phyloP scores from a whole-genome alignment of 2,888 invertebrate genomes.

The Dione vanillae region DNA sequence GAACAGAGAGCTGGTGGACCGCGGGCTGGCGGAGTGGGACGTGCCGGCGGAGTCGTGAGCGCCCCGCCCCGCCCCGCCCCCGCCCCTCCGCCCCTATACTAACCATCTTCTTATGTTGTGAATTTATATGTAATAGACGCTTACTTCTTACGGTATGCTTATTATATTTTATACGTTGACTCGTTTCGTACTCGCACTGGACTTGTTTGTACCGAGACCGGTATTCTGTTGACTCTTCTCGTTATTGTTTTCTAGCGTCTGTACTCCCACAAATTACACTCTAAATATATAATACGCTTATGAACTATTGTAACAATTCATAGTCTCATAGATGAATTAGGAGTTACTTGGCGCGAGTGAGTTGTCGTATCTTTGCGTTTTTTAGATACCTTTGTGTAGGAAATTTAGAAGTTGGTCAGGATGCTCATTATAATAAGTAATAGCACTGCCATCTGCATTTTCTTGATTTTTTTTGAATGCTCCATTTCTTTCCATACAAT shows the following conservation, averaged over 20 bases:
- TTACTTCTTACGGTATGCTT: conserved; percentile 44
- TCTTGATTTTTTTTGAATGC: conserved; percentile 35
- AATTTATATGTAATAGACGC: conserved; percentile 45
- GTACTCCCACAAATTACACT: conserved; percentile 61
- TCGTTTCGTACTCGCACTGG: conserved; percentile 46
- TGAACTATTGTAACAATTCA: conserved; percentile 52
- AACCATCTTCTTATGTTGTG: conserved; percentile 49
- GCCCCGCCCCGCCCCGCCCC: conserved; percentile 34
- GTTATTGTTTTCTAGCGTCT: conserved; percentile 6
- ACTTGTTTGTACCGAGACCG: conserved; percentile 22
- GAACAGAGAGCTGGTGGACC: conserved; percentile 93
- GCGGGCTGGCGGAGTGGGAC: conserved; percentile 91
- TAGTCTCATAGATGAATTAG: conserved; percentile 52
- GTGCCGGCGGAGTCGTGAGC: conserved; percentile 79
- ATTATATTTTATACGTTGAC: conserved; percentile 51
- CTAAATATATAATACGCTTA: conserved; percentile 63
- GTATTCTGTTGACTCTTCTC: background rate
- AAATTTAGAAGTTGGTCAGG: conserved; percentile 63
- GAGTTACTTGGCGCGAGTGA: conserved; percentile 51
- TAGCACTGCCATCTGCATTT: conserved; percentile 62
- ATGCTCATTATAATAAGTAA: conserved; percentile 75
- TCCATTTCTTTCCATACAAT: conserved; percentile 23
- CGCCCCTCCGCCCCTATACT: conserved; percentile 49
- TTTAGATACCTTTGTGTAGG: conserved; percentile 40
- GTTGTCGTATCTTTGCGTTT: conserved; percentile 50